Conservation (phyloP, 2,113 vertebrate species). For the Pitta sordida region DNA sequence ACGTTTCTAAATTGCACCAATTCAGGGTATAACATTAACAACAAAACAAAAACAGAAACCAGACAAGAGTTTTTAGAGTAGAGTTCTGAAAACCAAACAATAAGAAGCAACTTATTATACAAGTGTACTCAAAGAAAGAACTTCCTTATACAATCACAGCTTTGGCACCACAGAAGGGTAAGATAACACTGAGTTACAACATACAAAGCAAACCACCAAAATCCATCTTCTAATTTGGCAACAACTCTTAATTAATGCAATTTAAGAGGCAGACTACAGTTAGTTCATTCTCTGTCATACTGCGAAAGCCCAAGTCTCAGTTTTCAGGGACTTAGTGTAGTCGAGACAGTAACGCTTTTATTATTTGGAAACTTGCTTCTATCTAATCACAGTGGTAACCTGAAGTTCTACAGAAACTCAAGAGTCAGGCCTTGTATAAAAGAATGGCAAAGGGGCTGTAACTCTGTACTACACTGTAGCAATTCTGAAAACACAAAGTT, state of each 20-base stretch:
- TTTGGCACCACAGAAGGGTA: neutral
- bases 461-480: neutral
- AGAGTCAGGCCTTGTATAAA: neutral
- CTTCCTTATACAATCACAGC: neutral
- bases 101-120: neutral
- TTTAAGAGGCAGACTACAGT: neutral
- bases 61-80: neutral
- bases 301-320: neutral
- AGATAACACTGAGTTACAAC: neutral
- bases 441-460: neutral
- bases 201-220: neutral
- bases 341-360: neutral
- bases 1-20: neutral
- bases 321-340: neutral
- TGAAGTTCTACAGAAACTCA: neutral
- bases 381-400: neutral
- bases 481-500: neutral
- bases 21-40: neutral
- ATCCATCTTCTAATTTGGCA: accelerated
- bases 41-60: neutral
- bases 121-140: neutral
- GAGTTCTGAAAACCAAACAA: neutral
- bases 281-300: neutral
- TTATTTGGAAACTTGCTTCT: neutral
- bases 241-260: neutral